Conservation (phyloP, 2,113 vertebrate species). For the Steatornis caripensis region DNA sequence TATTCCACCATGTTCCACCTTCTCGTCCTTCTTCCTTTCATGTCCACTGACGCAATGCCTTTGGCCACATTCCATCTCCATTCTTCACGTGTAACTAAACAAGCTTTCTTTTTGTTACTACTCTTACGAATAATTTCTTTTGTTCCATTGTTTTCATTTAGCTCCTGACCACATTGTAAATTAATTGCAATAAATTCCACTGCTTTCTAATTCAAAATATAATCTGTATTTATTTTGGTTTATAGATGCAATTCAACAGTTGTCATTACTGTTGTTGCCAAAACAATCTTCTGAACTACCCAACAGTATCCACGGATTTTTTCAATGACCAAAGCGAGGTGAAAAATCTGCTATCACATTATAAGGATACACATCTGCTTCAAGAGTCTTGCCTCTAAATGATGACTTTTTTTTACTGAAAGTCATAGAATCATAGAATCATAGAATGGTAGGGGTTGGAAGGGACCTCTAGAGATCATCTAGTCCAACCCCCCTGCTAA, state of each 20-base stretch:
- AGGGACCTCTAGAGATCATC: too few relatives aligned
- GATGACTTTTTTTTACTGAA: background rate
- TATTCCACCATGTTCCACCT: background rate
- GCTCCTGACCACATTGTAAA: background rate
- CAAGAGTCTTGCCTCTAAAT: background rate
- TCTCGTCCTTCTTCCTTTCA: background rate
- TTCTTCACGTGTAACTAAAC: background rate
- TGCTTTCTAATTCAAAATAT: background rate
- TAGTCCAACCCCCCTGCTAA: too few relatives aligned
- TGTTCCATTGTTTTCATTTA: background rate
- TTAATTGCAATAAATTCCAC: background rate
- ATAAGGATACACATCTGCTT: background rate
- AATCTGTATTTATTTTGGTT: background rate
- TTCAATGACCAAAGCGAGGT: background rate
- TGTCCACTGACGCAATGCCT: background rate
- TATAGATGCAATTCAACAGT: background rate
- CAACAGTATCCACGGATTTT: background rate
- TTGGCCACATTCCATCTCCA: background rate
- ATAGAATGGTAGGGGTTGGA: too few relatives aligned
- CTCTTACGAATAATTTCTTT: background rate
- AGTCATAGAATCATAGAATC: too few relatives aligned
- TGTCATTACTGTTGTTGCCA: too few relatives aligned
- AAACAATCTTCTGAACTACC: background rate
- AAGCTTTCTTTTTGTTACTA: background rate
- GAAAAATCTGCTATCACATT: background rate